A percentile compares a stretch with the other conserved stretches of the same genome.
phyloP scores from a whole-genome alignment of 1,140 invertebrate species.

The Stegodyphus mimosarum region DNA sequence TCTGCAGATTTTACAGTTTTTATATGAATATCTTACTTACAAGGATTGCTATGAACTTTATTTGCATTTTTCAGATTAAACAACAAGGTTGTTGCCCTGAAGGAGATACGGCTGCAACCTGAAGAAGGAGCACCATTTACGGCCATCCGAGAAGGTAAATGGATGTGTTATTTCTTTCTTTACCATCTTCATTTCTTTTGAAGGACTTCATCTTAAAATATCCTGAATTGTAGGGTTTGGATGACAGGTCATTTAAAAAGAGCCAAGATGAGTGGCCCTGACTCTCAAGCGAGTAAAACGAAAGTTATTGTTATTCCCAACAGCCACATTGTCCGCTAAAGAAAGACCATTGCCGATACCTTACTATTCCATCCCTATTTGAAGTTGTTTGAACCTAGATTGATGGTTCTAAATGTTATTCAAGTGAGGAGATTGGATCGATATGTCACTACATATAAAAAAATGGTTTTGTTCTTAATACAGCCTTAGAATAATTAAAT shows the following conservation, averaged over 20 bases:
- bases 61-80: constrained; percentile 69
- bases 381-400: too few species aligned
- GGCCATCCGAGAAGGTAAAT: constrained; percentile 76
- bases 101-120: constrained; percentile 78
- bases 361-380: too few species aligned
- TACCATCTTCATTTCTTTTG: background rate
- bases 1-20: too few species aligned
- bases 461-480: too few species aligned
- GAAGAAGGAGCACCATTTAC: constrained; percentile 82
- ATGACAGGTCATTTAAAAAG: constrained; percentile 44
- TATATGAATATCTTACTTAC: too few species aligned
- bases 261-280: background rate
- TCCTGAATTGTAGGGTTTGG: background rate
- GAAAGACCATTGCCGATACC: too few species aligned
- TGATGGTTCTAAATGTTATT: too few species aligned
- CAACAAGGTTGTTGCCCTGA: constrained; percentile 78
- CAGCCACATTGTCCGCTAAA: too few species aligned
- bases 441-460: too few species aligned
- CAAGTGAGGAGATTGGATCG: too few species aligned
- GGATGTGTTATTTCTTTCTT: background rate
- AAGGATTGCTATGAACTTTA: background rate
- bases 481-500: too few species aligned
- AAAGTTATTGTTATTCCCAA: background rate
- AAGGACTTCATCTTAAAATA: constrained; percentile 1
- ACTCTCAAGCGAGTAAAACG: background rate